Evolutionary conservation across 92 coral and sea anemone species (phyloP).

Genomic region (Pocillopora meandrina): DNA sequence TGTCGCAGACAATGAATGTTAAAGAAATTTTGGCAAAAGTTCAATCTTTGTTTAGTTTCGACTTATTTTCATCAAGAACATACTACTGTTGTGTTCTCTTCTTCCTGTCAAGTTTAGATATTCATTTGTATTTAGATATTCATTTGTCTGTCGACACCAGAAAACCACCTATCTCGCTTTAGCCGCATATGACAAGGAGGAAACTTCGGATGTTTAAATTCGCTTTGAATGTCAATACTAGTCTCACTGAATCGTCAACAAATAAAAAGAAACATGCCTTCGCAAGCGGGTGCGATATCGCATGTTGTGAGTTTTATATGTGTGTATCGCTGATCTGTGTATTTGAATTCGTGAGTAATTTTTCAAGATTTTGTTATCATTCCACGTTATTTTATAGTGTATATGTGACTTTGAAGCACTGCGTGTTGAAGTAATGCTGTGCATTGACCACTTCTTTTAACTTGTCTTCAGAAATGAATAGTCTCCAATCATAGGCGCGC

Average conservation of each 20-base stretch:
- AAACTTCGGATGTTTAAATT: neutral
- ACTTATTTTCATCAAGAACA: no score
- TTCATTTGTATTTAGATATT: neutral
- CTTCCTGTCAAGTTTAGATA: no score
- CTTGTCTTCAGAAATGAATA: slow-evolving; percentile 6
- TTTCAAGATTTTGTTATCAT: slow-evolving; percentile 1
- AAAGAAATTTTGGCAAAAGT: no score
- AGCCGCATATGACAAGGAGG: neutral
- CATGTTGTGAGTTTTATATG: no score
- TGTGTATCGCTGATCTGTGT: neutral
- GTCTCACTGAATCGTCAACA: neutral
- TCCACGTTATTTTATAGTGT: slow-evolving; percentile 23
- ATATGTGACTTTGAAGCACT: slow-evolving; percentile 16
- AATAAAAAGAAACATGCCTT: neutral
- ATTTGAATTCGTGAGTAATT: neutral
- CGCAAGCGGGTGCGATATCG: no score
- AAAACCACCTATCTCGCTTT: neutral
- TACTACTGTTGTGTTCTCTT: no score
- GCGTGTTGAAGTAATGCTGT: slow-evolving; percentile 21
- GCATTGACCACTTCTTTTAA: slow-evolving; percentile 27
- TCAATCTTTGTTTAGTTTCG: no score
- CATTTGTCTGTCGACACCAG: neutral
- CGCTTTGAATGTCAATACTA: neutral
- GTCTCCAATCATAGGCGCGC: neutral
- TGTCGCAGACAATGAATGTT: neutral